phyloP scores from a whole-genome alignment of 2,797 vertebrate species.

The Liparis tanakae region DNA sequence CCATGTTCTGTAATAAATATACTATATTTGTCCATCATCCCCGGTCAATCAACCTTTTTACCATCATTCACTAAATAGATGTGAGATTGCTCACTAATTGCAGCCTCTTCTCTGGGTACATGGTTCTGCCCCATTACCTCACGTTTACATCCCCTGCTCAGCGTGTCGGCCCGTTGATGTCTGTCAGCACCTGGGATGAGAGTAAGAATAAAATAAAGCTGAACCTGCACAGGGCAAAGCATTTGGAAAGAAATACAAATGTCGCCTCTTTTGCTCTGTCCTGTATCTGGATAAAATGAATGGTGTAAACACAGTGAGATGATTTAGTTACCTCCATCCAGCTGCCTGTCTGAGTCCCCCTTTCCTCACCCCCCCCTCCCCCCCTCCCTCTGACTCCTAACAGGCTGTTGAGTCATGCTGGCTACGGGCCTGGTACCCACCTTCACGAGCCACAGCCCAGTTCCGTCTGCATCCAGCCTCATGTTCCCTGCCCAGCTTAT shows the following conservation, averaged over 20 bases:
- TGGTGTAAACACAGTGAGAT: constrained; percentile 35
- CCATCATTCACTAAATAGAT: constrained; percentile 20
- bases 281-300: constrained; percentile 4
- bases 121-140: constrained; percentile 14
- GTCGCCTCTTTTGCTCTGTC: neutral
- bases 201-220: constrained; percentile 14
- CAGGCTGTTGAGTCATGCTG: constrained; percentile 70
- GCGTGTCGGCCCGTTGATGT: neutral
- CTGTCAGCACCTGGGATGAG: constrained; percentile 1
- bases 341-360: constrained; percentile 78
- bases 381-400: constrained; percentile 65
- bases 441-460: constrained; percentile 57
- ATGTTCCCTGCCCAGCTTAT: constrained; percentile 14
- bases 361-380: constrained; percentile 42
- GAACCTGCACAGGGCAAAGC: neutral
- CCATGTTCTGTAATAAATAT: constrained; percentile 9
- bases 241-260: neutral
- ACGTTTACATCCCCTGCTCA: constrained; percentile 23
- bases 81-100: constrained; percentile 28
- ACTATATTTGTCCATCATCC: too few relatives aligned
- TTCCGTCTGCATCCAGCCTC: constrained; percentile 52
- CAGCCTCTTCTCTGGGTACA: constrained; percentile 9
- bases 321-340: constrained; percentile 34
- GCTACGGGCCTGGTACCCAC: constrained; percentile 60
- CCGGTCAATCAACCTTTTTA: neutral